phyloP scores from a whole-genome alignment of 92 coral and sea anemone genomes.

The Porites evermanni region DNA sequence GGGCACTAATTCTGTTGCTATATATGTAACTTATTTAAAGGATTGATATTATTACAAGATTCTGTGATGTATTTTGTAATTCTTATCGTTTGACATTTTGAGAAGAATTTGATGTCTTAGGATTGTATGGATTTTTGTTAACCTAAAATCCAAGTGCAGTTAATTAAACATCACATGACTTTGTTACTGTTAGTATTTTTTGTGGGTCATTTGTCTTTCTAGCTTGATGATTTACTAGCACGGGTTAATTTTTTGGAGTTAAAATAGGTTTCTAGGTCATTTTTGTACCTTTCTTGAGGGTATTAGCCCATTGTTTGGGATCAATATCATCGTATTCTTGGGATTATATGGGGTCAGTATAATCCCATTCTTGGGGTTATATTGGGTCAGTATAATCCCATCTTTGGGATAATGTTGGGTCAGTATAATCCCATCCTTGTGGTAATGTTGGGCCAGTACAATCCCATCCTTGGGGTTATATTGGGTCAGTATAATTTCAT shows the following conservation, averaged over 20 bases:
- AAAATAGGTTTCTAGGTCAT: conserved; percentile 23
- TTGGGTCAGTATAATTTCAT: too few relatives aligned
- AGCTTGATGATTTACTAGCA: conserved; percentile 17
- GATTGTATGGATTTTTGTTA: background rate
- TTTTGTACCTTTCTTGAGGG: conserved; percentile 16
- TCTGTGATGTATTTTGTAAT: background rate
- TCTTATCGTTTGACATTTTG: conserved; percentile 9
- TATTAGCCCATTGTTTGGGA: background rate
- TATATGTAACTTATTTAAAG: background rate
- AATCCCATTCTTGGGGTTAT: background rate
- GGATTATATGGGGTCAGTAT: conserved; percentile 6
- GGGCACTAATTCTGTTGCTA: background rate
- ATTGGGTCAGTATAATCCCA: conserved; percentile 9
- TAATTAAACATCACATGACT: too few relatives aligned
- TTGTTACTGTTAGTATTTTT: too few relatives aligned
- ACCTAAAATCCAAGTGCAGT: too few relatives aligned
- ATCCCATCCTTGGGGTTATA: too few relatives aligned
- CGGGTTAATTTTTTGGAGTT: conserved; percentile 13
- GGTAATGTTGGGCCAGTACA: too few relatives aligned
- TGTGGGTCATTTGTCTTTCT: background rate
- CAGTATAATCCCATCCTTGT: conserved; percentile 2
- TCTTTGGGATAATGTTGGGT: background rate
- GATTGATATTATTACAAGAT: background rate
- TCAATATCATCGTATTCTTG: conserved; percentile 25
- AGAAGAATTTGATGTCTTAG: background rate